Conservation (phyloP, 2,113 vertebrate genomes). For the Himantopus leucocephalus region DNA sequence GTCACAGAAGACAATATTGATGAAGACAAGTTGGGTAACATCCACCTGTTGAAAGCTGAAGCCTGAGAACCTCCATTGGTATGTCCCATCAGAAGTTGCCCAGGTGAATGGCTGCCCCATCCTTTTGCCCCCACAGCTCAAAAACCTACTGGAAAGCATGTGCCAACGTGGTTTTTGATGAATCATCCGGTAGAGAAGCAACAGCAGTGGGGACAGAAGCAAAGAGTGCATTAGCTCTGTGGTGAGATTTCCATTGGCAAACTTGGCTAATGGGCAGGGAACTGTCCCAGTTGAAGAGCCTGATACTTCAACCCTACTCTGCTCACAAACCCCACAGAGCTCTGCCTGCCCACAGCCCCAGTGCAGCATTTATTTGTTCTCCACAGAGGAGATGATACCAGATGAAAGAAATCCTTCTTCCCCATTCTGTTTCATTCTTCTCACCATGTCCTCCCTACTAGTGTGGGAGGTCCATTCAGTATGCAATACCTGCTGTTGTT, state of each 20-base stretch:
- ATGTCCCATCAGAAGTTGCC: neutral
- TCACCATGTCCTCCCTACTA: rapidly evolving
- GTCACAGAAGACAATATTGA: neutral
- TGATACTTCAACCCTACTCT: rapidly evolving
- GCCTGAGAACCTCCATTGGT: neutral
- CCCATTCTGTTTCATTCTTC: neutral
- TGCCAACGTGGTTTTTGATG: neutral
- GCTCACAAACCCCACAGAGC: neutral
- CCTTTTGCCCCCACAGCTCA: neutral
- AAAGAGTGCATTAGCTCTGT: neutral
- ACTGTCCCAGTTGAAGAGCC: rapidly evolving
- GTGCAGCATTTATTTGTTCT: neutral
- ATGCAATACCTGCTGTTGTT: neutral
- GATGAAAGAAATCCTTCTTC: neutral
- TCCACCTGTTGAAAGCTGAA: neutral
- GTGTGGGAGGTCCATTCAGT: neutral
- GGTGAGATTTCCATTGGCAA: neutral
- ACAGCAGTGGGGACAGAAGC: neutral
- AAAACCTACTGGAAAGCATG: neutral
- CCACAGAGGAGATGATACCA: neutral
- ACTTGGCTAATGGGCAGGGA: neutral
- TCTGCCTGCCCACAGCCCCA: neutral
- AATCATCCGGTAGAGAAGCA: neutral
- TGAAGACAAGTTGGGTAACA: neutral
- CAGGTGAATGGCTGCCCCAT: neutral